These are phyloP conservation scores for Mya arenaria DNA, from an alignment of 1,140 invertebrate genomes.

Conservation along the genomic window DNA sequence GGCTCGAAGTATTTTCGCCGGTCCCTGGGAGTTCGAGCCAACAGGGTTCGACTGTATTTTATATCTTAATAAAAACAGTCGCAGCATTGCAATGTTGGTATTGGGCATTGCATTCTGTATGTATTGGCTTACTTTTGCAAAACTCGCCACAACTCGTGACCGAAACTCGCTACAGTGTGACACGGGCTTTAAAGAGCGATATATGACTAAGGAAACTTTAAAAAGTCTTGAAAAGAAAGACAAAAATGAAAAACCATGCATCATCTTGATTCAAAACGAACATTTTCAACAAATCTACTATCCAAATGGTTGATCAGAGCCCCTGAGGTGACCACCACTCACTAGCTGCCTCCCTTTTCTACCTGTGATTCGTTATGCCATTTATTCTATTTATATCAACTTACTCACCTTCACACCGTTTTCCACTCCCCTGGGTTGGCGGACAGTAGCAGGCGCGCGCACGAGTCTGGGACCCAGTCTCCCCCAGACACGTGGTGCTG, in stretches of 20 bases:
- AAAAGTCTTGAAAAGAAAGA: background rate
- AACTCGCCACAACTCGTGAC: too few species aligned
- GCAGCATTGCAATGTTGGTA: too few species aligned
- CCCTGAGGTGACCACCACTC: background rate
- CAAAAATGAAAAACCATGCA: background rate
- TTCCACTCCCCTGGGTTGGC: conserved; percentile 62
- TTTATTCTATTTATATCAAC: too few species aligned
- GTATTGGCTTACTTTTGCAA: too few species aligned
- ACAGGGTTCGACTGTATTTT: too few species aligned
- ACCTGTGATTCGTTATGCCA: background rate
- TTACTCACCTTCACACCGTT: conserved; percentile 59
- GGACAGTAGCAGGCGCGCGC: conserved; percentile 68
- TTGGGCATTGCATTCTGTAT: too few species aligned
- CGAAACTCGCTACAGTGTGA: too few species aligned
- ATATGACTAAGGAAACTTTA: too few species aligned
- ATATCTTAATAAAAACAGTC: too few species aligned
- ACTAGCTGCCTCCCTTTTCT: background rate
- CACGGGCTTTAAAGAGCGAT: too few species aligned
- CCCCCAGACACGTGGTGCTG: conserved; percentile 63
- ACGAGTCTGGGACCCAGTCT: conserved; percentile 53
- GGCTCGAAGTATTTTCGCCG: too few species aligned
- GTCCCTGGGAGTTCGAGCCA: too few species aligned
- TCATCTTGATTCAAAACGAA: background rate
- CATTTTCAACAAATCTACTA: background rate
- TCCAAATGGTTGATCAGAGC: background rate